Evolutionary conservation across 2,113 vertebrate genomes (phyloP).

Genomic region (Benthochromis sp.): DNA sequence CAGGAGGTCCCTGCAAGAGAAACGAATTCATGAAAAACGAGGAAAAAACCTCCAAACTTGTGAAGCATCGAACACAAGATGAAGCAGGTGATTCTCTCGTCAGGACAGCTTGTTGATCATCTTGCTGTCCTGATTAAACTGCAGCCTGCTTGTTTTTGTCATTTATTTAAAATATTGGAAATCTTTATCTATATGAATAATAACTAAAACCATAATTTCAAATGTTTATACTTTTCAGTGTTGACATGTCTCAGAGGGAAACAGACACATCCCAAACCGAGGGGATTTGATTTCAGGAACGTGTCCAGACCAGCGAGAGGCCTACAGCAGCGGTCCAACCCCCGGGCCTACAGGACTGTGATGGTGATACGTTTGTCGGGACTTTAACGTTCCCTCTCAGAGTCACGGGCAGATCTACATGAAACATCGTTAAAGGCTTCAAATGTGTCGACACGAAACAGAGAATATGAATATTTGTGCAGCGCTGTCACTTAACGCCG

Average conservation of each 20-base stretch:
- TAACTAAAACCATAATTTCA: background rate
- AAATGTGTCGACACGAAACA: background rate
- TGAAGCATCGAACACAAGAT: background rate
- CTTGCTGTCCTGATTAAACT: background rate
- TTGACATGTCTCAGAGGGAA: background rate
- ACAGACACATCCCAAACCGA: accelerated
- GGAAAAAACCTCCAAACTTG: background rate
- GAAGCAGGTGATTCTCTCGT: background rate
- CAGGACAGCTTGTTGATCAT: accelerated
- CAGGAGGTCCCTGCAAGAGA: slow-evolving; percentile 76
- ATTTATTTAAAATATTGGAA: background rate
- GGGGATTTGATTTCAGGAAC: background rate
- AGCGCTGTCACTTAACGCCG: accelerated
- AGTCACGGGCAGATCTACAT: accelerated
- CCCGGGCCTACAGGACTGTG: background rate
- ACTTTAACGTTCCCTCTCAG: background rate
- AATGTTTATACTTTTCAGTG: background rate
- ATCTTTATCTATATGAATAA: accelerated
- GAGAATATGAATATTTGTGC: background rate
- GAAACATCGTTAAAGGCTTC: accelerated
- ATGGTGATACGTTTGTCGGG: accelerated
- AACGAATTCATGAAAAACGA: background rate
- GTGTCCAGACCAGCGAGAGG: accelerated
- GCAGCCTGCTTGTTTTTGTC: accelerated
- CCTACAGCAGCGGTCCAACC: accelerated